These are phyloP conservation scores for Lacerta bilineata DNA, from an alignment of 2,797 vertebrate genomes.

Conservation along the genomic window DNA sequence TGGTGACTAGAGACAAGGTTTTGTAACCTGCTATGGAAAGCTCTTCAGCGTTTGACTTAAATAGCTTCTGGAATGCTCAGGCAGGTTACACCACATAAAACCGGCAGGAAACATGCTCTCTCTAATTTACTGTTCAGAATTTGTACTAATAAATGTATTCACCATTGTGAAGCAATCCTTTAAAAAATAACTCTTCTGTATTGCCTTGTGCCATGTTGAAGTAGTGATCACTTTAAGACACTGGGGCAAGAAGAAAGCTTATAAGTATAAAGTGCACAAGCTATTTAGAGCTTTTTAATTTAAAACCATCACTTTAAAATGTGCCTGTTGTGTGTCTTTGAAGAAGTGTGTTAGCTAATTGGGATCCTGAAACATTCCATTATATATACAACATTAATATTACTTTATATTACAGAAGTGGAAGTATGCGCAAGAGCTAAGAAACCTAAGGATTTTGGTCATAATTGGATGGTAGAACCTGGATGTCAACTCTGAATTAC, in stretches of 20 bases:
- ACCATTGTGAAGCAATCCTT: not conserved
- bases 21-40: not conserved
- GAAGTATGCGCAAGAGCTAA: not conserved
- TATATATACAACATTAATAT: not conserved
- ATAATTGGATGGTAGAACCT: no score
- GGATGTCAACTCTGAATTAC: not conserved
- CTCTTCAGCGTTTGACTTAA: not conserved
- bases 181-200: not conserved
- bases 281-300: not conserved
- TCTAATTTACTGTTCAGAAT: slow-evolving; percentile 6
- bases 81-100: not conserved
- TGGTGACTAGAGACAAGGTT: not conserved
- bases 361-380: not conserved
- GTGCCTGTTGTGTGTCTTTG: not conserved
- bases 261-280: not conserved
- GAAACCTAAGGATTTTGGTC: not conserved
- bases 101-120: no score
- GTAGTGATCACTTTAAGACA: not conserved
- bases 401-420: not conserved
- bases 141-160: not conserved
- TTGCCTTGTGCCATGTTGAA: not conserved
- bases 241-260: not conserved
- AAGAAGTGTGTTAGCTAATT: not conserved
- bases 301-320: not conserved
- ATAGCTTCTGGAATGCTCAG: not conserved